Conservation (phyloP, 92 coral and sea anemone species). For the Umimayanthus chanpuru region DNA sequence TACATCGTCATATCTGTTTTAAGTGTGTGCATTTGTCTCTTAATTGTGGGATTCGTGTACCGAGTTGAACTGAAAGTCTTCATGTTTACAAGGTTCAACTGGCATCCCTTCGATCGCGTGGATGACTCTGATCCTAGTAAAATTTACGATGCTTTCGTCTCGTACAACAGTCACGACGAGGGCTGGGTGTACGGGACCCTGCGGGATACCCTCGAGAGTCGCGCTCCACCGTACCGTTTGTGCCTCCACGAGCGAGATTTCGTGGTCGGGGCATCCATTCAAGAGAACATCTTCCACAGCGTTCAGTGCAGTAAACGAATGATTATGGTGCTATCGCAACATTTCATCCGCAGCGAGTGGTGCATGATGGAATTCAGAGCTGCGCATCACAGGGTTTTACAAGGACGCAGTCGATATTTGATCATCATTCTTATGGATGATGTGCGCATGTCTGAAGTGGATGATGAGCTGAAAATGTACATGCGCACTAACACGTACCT, state of each 20-base stretch:
- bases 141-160: slow-evolving; percentile 83
- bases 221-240: slow-evolving; percentile 71
- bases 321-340: slow-evolving; percentile 76
- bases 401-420: slow-evolving; percentile 71
- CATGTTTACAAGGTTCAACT: slow-evolving; percentile 68
- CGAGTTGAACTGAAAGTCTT: slow-evolving; percentile 73
- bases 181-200: slow-evolving; percentile 71
- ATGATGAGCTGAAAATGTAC: slow-evolving; percentile 74
- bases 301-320: slow-evolving; percentile 72
- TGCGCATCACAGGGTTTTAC: slow-evolving; percentile 75
- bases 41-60: slow-evolving; percentile 49
- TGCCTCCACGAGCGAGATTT: slow-evolving; percentile 87
- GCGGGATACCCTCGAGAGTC: slow-evolving; percentile 56
- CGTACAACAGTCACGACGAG: slow-evolving; percentile 73
- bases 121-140: slow-evolving; percentile 75
- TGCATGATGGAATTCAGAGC: slow-evolving; percentile 88
- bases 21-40: not conserved
- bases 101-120: slow-evolving; percentile 85
- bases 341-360: slow-evolving; percentile 85
- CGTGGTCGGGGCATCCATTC: slow-evolving; percentile 70
- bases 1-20: not conserved
- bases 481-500: slow-evolving; percentile 78
- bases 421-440: slow-evolving; percentile 82
- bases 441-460: slow-evolving; percentile 59
- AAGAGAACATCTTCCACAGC: slow-evolving; percentile 75